Percentiles rank a stretch among this genome's conserved stretches.
These are phyloP conservation scores for Triops longicaudatus DNA, from an alignment of 1,140 invertebrate species.

Conservation along the genomic window DNA sequence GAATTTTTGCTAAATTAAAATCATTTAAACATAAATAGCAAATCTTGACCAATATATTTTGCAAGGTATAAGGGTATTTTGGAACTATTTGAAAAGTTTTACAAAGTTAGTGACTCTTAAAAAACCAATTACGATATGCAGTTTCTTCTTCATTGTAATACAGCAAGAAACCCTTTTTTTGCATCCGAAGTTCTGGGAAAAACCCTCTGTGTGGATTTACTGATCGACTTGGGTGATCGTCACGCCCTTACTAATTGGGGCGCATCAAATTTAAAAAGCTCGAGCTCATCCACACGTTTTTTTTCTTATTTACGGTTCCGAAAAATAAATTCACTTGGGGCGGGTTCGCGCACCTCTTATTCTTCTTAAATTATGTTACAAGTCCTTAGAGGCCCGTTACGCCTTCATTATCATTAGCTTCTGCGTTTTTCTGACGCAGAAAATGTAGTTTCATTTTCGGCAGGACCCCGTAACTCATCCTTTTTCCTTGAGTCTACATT, in stretches of 20 bases:
- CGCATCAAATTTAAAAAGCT: constrained; percentile 4
- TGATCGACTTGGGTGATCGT: constrained; percentile 7
- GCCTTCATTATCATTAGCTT: constrained; percentile 15
- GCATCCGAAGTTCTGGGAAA: no score
- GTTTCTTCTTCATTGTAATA: no score
- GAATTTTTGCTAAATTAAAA: neutral
- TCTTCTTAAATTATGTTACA: neutral
- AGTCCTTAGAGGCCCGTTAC: neutral
- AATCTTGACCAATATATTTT: no score
- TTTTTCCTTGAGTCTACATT: neutral
- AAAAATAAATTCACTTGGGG: neutral
- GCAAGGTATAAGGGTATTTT: no score
- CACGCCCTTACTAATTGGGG: constrained; percentile 10
- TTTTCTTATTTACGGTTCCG: neutral
- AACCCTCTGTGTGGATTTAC: neutral
- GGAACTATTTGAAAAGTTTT: no score
- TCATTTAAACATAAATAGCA: neutral
- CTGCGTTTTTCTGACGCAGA: neutral
- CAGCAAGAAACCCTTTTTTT: no score
- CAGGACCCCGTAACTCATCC: neutral
- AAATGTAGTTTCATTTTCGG: neutral
- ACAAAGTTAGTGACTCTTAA: no score
- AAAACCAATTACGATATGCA: no score
- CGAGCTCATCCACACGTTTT: neutral
- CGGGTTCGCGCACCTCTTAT: neutral